phyloP scores from a whole-genome alignment of 2,113 vertebrate genomes.

The Megaleporinus macrocephalus region DNA sequence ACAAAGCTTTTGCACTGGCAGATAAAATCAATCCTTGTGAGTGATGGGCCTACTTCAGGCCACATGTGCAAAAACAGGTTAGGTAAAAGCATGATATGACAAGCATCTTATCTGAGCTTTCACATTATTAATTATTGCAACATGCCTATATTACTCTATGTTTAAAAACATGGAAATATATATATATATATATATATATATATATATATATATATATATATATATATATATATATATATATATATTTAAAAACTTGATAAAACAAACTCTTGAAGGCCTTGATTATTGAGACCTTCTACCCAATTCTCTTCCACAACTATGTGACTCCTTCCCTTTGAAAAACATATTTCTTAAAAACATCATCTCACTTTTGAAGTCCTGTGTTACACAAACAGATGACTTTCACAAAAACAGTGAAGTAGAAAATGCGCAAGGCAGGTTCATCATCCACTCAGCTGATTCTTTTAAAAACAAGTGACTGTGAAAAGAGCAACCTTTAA shows the following conservation, averaged over 20 bases:
- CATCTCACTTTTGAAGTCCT: conserved; percentile 57
- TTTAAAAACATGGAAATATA: conserved; percentile 79
- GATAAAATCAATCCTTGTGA: conserved; percentile 80
- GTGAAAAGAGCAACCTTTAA: conserved; percentile 70
- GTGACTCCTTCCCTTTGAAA: conserved; percentile 76
- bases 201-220: conserved; percentile 65
- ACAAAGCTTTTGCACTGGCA: conserved; percentile 78
- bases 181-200: conserved; percentile 65
- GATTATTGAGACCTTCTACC: conserved; percentile 74
- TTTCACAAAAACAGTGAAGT: conserved; percentile 68
- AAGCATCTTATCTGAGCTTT: conserved; percentile 83
- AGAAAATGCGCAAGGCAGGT: conserved; percentile 69
- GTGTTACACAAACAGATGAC: conserved; percentile 58
- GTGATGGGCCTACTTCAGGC: conserved; percentile 73
- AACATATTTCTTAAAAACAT: conserved; percentile 70
- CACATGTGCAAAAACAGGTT: conserved; percentile 83
- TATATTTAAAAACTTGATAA: conserved; percentile 69
- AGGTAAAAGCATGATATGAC: conserved; percentile 84
- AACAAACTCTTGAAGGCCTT: conserved; percentile 63
- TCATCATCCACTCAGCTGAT: conserved; percentile 60
- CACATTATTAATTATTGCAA: conserved; percentile 87
- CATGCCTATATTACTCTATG: conserved; percentile 86
- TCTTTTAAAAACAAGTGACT: conserved; percentile 41
- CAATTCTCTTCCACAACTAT: conserved; percentile 64
- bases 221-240: conserved; percentile 67